Conservation (phyloP, 1,140 invertebrate genomes). For the Drosophila lacteicornis region DNA sequence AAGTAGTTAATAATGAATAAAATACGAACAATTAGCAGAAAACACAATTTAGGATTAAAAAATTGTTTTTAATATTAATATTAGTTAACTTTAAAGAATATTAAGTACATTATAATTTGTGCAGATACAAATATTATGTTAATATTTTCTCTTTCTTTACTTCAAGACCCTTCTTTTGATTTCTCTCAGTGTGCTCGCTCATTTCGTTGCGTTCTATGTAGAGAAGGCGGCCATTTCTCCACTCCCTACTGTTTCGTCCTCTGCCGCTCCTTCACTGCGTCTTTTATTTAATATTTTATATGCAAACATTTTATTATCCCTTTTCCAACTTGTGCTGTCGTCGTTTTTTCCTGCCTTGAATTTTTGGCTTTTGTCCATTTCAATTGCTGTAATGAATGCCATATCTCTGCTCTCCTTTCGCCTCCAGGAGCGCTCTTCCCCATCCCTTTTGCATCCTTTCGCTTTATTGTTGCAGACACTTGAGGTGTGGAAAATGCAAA, state of each 20-base stretch:
- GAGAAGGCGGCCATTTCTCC: conserved; percentile 20
- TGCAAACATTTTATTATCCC: conserved; percentile 74
- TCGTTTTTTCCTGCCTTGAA: conserved; percentile 51
- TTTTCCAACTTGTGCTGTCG: conserved; percentile 44
- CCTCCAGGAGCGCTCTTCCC: conserved; percentile 14
- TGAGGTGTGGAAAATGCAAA: conserved; percentile 64
- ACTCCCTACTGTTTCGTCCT: conserved; percentile 10
- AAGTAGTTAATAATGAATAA: background rate
- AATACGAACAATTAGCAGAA: no score
- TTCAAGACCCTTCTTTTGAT: background rate
- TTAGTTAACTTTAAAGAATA: no score
- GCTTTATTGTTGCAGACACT: conserved; percentile 59
- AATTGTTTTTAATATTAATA: no score
- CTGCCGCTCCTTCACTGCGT: conserved; percentile 36
- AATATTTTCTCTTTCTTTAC: background rate
- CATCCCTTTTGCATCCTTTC: background rate
- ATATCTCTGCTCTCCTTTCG: conserved; percentile 20
- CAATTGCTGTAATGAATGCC: conserved; percentile 69
- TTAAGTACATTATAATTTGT: background rate
- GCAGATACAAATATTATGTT: background rate
- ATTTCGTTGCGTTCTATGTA: conserved; percentile 67
- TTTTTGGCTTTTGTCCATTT: conserved; percentile 69
- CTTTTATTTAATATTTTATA: conserved; percentile 73
- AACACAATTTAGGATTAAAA: no score
- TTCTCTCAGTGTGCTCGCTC: conserved; percentile 66